Conservation (phyloP, 2,888 invertebrate genomes). For the Ferrisia virgata region DNA sequence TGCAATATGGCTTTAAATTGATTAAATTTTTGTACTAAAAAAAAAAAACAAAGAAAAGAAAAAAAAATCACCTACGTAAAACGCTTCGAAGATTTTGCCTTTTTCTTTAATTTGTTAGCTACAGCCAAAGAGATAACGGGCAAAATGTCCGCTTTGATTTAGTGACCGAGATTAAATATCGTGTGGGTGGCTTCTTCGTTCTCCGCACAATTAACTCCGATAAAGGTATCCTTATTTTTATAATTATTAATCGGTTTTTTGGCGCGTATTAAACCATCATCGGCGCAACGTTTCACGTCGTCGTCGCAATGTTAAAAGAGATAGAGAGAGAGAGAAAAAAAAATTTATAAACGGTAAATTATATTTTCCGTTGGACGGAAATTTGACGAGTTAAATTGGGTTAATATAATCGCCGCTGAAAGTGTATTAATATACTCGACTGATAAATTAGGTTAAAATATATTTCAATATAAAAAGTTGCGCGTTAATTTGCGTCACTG, state of each 20-base stretch:
- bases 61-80: slow-evolving; percentile 12
- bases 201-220: not conserved
- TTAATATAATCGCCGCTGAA: not conserved
- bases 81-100: not conserved
- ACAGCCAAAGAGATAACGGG: not conserved
- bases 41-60: no score
- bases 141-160: slow-evolving; percentile 20
- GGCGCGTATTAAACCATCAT: not conserved
- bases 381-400: not conserved
- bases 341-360: not conserved
- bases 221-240: not conserved
- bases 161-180: slow-evolving; percentile 23
- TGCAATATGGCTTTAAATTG: slow-evolving; percentile 12
- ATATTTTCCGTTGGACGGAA: not conserved
- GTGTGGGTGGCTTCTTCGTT: not conserved
- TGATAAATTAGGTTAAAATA: not conserved
- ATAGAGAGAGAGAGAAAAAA: not conserved
- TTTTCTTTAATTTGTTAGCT: slow-evolving; percentile 4
- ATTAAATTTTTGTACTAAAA: slow-evolving; percentile 30
- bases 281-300: not conserved
- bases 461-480: not conserved
- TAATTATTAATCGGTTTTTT: slow-evolving; percentile 17
- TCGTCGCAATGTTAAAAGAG: not conserved
- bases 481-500: not conserved
- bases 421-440: not conserved